These are phyloP conservation scores for Spodoptera frugiperda DNA, from an alignment of 1,140 invertebrate genomes.

Conservation along the genomic window DNA sequence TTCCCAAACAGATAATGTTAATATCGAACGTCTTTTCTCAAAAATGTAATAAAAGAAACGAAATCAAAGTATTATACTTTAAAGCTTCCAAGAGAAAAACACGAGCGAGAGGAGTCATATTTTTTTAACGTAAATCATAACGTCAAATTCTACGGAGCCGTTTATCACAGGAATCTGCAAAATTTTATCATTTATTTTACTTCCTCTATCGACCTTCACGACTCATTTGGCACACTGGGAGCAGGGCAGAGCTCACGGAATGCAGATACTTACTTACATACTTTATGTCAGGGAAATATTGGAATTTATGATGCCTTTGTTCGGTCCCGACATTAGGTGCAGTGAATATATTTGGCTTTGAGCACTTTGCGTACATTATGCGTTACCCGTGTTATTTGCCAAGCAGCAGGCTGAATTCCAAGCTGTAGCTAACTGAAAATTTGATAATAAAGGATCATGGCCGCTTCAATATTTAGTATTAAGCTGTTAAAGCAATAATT, in stretches of 20 bases:
- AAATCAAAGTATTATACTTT: background rate
- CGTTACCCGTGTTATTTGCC: too few relatives aligned
- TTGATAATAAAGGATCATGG: too few relatives aligned
- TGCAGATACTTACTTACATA: background rate
- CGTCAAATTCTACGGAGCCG: background rate
- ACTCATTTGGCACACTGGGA: constrained; percentile 11
- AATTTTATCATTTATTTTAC: constrained; percentile 25
- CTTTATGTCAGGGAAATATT: background rate
- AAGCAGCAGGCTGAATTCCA: too few relatives aligned
- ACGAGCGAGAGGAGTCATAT: background rate
- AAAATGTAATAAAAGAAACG: background rate
- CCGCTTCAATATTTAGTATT: too few relatives aligned
- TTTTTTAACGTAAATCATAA: constrained; percentile 13
- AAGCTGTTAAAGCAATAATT: too few relatives aligned
- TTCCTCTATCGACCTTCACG: constrained; percentile 11
- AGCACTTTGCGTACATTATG: too few relatives aligned
- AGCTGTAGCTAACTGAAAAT: too few relatives aligned
- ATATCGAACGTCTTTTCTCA: background rate
- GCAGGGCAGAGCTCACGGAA: background rate
- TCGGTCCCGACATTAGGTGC: too few relatives aligned
- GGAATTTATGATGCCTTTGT: background rate
- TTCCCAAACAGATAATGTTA: background rate
- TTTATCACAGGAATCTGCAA: constrained; percentile 13
- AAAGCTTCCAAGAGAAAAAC: background rate
- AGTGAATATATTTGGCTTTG: too few relatives aligned